These are phyloP conservation scores for Drosophila pruinosa DNA, from an alignment of 1,140 invertebrate species.

Conservation along the genomic window DNA sequence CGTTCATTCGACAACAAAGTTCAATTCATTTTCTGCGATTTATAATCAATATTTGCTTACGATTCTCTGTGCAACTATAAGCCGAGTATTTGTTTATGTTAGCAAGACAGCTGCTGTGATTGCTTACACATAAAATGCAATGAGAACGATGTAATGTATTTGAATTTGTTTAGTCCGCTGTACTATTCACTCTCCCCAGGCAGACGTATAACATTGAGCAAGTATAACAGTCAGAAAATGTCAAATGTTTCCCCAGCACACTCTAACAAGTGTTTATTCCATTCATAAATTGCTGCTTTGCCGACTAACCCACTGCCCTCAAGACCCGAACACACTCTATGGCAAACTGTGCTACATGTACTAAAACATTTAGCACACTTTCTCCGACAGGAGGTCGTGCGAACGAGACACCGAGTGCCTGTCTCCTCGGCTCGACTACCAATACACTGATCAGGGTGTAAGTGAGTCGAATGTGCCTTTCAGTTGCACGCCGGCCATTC, in stretches of 20 bases:
- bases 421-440: background rate
- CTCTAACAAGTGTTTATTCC: constrained; percentile 77
- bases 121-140: background rate
- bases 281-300: constrained; percentile 63
- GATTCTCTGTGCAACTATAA: too few species aligned
- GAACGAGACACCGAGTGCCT: background rate
- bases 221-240: constrained; percentile 24
- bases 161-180: background rate
- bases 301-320: constrained; percentile 51
- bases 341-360: constrained; percentile 43
- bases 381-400: background rate
- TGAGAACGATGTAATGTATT: background rate
- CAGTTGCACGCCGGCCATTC: constrained; percentile 68
- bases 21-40: background rate
- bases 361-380: constrained; percentile 50
- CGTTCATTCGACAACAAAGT: background rate
- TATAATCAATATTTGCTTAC: background rate
- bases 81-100: background rate
- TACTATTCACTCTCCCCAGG: background rate
- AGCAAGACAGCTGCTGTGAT: background rate
- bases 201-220: constrained; percentile 5
- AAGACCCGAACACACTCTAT: constrained; percentile 8
- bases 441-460: background rate
- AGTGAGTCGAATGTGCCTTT: background rate
- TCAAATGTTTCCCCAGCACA: constrained; percentile 47